Percentiles rank a stretch among this genome's conserved stretches.
Evolutionary conservation across 2,888 invertebrate genomes (phyloP).

Genomic region (Drosophila pegasa): DNA sequence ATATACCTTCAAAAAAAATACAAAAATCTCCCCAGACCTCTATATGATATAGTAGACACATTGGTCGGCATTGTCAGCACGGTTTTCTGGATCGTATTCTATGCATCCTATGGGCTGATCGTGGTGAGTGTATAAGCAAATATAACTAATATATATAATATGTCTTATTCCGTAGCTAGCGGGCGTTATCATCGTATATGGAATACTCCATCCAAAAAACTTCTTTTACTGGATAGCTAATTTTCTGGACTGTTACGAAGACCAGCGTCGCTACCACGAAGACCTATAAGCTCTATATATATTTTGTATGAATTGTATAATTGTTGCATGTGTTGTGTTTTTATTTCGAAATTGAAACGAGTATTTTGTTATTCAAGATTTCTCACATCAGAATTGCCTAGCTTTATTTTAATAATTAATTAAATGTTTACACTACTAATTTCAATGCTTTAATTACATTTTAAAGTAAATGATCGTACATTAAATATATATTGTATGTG

Average conservation of each 20-base stretch:
- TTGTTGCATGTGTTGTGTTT: slow-evolving; percentile 37
- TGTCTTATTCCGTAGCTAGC: slow-evolving; percentile 27
- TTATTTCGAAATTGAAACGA: slow-evolving; percentile 35
- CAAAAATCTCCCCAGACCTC: not conserved
- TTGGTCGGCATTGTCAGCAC: too few species aligned
- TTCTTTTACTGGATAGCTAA: too few species aligned
- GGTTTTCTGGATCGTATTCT: slow-evolving; percentile 53
- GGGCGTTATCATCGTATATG: slow-evolving; percentile 41
- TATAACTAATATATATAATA: not conserved
- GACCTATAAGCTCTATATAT: slow-evolving; percentile 51
- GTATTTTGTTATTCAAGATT: slow-evolving; percentile 25
- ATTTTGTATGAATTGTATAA: slow-evolving; percentile 28
- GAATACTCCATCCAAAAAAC: too few species aligned
- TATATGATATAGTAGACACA: too few species aligned
- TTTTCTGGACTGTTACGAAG: slow-evolving; percentile 48
- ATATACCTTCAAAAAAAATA: fast-evolving
- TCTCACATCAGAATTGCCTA: slow-evolving; percentile 72
- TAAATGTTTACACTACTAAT: slow-evolving; percentile 76
- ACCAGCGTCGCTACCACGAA: slow-evolving; percentile 48
- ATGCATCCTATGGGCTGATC: slow-evolving; percentile 48
- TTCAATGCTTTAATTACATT: slow-evolving; percentile 75
- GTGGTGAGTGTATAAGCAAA: slow-evolving; percentile 36
- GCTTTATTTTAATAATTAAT: slow-evolving; percentile 75
- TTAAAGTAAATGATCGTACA: slow-evolving; percentile 70
- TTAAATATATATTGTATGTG: slow-evolving; percentile 53